Percentiles rank a stretch among this genome's conserved stretches.
Conservation (phyloP, 1,140 invertebrate genomes). For the Pemphigus obesinymphae region DNA sequence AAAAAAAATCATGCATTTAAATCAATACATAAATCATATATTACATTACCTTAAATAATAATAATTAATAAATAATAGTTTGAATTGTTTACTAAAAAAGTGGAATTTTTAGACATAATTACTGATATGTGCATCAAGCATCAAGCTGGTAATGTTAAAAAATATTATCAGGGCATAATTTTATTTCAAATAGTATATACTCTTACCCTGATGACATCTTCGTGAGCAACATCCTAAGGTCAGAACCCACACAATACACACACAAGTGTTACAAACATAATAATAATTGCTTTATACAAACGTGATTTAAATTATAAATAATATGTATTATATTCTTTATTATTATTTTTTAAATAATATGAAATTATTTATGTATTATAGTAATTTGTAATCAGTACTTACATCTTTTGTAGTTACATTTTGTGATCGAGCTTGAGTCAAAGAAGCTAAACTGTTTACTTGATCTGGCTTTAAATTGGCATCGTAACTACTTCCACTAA, state of each 20-base stretch:
- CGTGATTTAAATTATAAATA: conserved; percentile 19
- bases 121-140: conserved; percentile 5
- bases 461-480: conserved; percentile 66
- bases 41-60: background rate
- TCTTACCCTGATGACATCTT: conserved; percentile 42
- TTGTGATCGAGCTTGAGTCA: conserved; percentile 44
- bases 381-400: background rate
- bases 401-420: conserved; percentile 37
- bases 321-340: background rate
- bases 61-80: background rate
- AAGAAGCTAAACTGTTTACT: conserved; percentile 51
- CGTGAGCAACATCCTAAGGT: conserved; percentile 36
- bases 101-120: background rate
- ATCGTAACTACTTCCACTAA: conserved; percentile 63
- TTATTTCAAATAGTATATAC: conserved; percentile 3
- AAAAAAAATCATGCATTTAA: background rate
- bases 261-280: conserved; percentile 35
- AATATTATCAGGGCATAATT: conserved; percentile 25
- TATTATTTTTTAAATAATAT: background rate
- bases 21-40: background rate
- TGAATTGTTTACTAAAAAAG: background rate
- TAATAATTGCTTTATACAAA: conserved; percentile 32
- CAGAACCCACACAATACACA: conserved; percentile 35
- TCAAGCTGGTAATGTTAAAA: conserved; percentile 28
- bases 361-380: background rate